A percentile compares a stretch with the other conserved stretches of the same genome.
These are phyloP conservation scores for Thamnaconus septentrionalis DNA, from an alignment of 2,113 vertebrate genomes.

Conservation along the genomic window DNA sequence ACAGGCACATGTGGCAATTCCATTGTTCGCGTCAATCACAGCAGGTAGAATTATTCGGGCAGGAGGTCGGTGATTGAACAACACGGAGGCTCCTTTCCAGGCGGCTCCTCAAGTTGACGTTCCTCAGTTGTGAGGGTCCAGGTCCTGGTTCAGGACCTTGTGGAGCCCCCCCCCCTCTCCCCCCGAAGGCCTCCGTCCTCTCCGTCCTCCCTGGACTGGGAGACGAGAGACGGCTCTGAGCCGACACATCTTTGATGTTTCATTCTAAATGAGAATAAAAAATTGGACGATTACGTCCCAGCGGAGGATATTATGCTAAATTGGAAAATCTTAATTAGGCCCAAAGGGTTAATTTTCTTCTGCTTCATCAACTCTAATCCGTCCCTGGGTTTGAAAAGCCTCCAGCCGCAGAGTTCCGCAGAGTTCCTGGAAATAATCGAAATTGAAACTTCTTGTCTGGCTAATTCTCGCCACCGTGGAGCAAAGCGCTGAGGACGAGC, in stretches of 20 bases:
- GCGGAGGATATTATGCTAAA: constrained; percentile 73
- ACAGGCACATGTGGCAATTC: no score
- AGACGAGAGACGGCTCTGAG: constrained; percentile 57
- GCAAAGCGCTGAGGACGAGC: no score
- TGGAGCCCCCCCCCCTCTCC: not conserved
- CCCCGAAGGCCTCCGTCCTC: constrained; percentile 16
- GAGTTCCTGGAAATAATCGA: constrained; percentile 56
- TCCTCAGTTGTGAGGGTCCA: no score
- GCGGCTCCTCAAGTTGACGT: no score
- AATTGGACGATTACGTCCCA: constrained; percentile 54
- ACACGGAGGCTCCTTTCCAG: no score
- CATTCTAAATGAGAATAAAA: constrained; percentile 36
- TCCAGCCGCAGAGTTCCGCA: constrained; percentile 9
- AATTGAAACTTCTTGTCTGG: constrained; percentile 33
- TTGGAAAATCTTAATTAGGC: constrained; percentile 73
- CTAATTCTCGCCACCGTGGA: no score
- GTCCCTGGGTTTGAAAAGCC: constrained; percentile 47
- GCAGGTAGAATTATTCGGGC: no score
- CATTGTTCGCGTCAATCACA: no score
- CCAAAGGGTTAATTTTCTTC: constrained; percentile 72
- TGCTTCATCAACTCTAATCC: constrained; percentile 68
- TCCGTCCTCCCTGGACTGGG: constrained; percentile 57
- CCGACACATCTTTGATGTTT: constrained; percentile 71
- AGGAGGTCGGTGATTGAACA: no score
- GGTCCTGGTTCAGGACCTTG: no score